phyloP scores from a whole-genome alignment of 2,113 vertebrate species.

The Tor tambroides region DNA sequence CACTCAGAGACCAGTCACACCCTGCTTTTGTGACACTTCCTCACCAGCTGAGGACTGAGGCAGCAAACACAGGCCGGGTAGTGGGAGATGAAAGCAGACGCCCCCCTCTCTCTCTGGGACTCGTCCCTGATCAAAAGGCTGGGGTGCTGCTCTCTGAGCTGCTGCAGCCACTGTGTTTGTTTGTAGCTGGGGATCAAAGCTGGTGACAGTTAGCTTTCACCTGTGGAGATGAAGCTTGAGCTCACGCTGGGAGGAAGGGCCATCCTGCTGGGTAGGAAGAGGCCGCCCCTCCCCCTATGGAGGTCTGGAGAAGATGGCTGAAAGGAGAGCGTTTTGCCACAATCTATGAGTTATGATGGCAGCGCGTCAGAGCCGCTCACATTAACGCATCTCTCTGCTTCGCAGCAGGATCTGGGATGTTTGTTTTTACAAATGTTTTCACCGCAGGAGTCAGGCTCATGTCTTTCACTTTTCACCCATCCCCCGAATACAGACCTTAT shows the following conservation, averaged over 20 bases:
- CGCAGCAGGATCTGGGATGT: conserved; percentile 71
- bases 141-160: conserved; percentile 70
- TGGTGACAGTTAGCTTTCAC: conserved; percentile 80
- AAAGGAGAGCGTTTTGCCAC: conserved; percentile 75
- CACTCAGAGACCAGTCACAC: conserved; percentile 54
- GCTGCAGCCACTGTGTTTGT: conserved; percentile 65
- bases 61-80: conserved; percentile 67
- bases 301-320: conserved; percentile 65
- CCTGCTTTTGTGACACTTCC: conserved; percentile 61
- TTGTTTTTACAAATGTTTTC: conserved; percentile 72
- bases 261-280: conserved; percentile 75
- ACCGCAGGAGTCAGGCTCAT: conserved; percentile 57
- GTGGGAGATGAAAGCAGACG: conserved; percentile 73
- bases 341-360: conserved; percentile 70
- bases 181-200: conserved; percentile 81
- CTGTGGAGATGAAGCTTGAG: conserved; percentile 75
- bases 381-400: conserved; percentile 58
- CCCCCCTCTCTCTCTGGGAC: conserved; percentile 55
- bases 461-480: conserved; percentile 44
- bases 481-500: neutral
- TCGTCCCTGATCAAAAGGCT: conserved; percentile 79
- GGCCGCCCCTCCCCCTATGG: conserved; percentile 56
- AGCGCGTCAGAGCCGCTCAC: conserved; percentile 69
- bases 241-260: conserved; percentile 70
- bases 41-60: conserved; percentile 59